A percentile compares a stretch with the other conserved stretches of the same genome.
Evolutionary conservation across 2,888 invertebrate species (phyloP).

Genomic region (Bellardia bayeri): DNA sequence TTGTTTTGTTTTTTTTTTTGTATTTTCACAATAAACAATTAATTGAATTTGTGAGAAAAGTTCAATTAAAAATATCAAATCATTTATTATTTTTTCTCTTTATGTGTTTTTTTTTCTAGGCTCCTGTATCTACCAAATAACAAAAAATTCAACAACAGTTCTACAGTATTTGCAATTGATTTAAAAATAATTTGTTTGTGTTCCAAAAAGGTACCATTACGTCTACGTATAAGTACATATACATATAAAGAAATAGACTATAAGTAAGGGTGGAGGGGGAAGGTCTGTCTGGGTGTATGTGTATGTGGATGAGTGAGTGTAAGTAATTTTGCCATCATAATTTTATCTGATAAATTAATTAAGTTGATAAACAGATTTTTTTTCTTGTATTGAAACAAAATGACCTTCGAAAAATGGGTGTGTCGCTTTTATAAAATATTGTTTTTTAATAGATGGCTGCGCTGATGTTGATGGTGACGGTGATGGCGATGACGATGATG

Average conservation of each 20-base stretch:
- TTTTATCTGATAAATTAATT: slow-evolving; percentile 70
- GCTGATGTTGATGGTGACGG: slow-evolving; percentile 13
- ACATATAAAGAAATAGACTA: not conserved
- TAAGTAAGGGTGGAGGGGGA: not conserved
- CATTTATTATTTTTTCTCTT: slow-evolving; percentile 4
- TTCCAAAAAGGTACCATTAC: not conserved
- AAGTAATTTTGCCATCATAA: slow-evolving; percentile 64
- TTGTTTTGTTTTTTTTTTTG: not conserved
- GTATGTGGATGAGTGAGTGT: slow-evolving; percentile 19
- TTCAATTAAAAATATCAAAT: slow-evolving; percentile 44
- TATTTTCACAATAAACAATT: slow-evolving; percentile 13
- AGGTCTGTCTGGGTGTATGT: not conserved
- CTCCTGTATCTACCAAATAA: not conserved
- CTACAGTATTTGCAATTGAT: not conserved
- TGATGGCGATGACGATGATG: not conserved
- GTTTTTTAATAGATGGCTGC: slow-evolving; percentile 37
- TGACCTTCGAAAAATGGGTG: slow-evolving; percentile 73
- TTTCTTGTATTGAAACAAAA: slow-evolving; percentile 56
- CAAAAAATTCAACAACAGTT: not conserved
- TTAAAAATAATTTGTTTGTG: not conserved
- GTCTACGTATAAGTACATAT: not conserved
- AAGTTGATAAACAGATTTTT: slow-evolving; percentile 65
- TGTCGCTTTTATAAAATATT: slow-evolving; percentile 68
- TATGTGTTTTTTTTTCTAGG: not conserved
- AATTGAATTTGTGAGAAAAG: slow-evolving; percentile 37